These are phyloP conservation scores for Watsonalla cultraria DNA, from an alignment of 2,888 invertebrate genomes.

Conservation along the genomic window DNA sequence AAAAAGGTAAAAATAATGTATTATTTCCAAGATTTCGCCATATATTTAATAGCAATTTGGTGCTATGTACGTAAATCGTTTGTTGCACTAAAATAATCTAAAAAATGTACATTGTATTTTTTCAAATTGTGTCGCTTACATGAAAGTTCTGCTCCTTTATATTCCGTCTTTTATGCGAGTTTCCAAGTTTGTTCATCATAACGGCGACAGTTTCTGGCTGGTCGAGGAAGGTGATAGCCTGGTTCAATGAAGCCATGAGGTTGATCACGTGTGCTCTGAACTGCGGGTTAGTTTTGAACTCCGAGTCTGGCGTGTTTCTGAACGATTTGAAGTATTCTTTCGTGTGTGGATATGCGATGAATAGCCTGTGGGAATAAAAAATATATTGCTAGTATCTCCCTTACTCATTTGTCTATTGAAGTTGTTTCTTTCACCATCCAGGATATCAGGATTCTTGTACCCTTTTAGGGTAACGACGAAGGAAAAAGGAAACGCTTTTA, in stretches of 20 bases:
- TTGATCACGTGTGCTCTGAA: conserved; percentile 72
- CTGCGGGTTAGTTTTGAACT: conserved; percentile 55
- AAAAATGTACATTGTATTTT: no score
- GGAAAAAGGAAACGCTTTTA: no score
- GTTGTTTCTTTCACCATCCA: no score
- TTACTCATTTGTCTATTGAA: background rate
- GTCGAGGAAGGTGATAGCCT: conserved; percentile 57
- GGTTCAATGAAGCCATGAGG: conserved; percentile 61
- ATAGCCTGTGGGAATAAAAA: conserved; percentile 44
- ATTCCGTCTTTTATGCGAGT: conserved; percentile 55
- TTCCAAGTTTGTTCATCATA: conserved; percentile 68
- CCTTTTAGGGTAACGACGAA: no score
- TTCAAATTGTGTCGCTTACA: conserved; percentile 28
- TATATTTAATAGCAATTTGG: no score
- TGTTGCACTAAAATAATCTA: no score
- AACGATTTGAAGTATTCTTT: conserved; percentile 66
- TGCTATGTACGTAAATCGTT: no score
- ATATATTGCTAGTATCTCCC: background rate
- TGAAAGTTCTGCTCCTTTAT: conserved; percentile 55
- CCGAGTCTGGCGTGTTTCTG: conserved; percentile 49
- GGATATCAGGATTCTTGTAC: no score
- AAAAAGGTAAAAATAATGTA: no score
- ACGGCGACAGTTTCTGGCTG: conserved; percentile 65
- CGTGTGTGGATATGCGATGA: conserved; percentile 54
- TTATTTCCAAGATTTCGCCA: no score